Base-by-base conservation (phyloP, 2,113 vertebrate species). In the Lepidiolamprologus cunningtoni region DNA sequence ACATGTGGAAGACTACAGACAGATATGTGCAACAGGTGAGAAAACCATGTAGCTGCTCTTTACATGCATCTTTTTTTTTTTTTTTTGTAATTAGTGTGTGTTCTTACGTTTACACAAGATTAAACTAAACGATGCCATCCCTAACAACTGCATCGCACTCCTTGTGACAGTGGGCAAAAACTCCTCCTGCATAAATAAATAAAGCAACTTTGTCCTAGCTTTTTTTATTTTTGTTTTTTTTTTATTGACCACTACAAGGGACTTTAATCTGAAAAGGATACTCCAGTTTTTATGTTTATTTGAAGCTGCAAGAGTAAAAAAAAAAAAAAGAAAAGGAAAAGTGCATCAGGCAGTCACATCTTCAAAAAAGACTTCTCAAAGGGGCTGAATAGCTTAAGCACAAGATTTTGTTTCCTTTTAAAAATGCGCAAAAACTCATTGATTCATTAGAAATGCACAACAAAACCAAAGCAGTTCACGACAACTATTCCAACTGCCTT, bases 1-100 rank as follows among this genome's bases (percentile, higher is more conserved):
- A 99, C 95, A 99, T 99, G 98, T 99, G 98, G 98, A 99, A 99
- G 95, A 99, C 98, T 91, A 99, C 98, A 92, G 98, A 99, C 97
- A 97, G 98, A 99, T 99, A 99, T 0, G 98, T 99, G 52, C 98
- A 99, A 90, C 98, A 99, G 98, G 98, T 99, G 96, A 97, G 95
- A 84, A 21, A 5, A 3, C 16, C 50, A 47, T 50, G 71, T 47
- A 28, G 23, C 45, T 76, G 42, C 23, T 78, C 8, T 73, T 73
- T 2, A 31, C 16, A 28, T 50, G 42, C 9, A 50, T 78, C 45
- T 40, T 13, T 28, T 47, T 61, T 35, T n/a, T 2, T 4, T 35
- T 3, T 42, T 42, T 3, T 47, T 31, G 16, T 31, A 50, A 78
- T 45, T 78, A 5, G 9, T 26, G 16, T 37, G 35, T 47, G 17